Conservation (phyloP, 2,888 invertebrate genomes). For the Megastigmus dorsalis region DNA sequence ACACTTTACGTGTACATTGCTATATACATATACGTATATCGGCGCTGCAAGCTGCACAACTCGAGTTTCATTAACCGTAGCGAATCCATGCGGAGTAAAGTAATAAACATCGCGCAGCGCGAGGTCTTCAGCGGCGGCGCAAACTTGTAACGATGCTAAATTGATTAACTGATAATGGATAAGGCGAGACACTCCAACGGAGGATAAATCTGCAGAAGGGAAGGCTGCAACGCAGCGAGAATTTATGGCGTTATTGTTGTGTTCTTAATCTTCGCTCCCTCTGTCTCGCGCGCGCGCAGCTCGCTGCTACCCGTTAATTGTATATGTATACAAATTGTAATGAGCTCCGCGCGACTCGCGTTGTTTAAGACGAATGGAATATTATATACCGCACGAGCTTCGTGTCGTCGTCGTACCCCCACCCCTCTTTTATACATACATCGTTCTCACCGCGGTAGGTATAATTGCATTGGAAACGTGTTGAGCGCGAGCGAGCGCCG, state of each 20-base stretch:
- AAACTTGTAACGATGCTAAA: too few species aligned
- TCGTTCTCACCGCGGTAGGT: background rate
- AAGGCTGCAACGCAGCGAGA: conserved; percentile 9
- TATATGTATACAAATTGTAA: conserved; percentile 10
- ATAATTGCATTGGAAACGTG: conserved; percentile 33
- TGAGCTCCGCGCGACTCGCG: conserved; percentile 5
- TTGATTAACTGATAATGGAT: background rate
- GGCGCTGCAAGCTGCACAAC: too few species aligned
- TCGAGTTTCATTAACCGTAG: too few species aligned
- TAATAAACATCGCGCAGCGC: too few species aligned
- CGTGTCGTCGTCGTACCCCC: background rate
- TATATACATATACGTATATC: too few species aligned
- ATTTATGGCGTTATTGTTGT: conserved; percentile 31
- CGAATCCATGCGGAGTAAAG: too few species aligned
- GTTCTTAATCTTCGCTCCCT: conserved; percentile 26
- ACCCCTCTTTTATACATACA: conserved; percentile 1
- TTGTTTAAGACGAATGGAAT: background rate
- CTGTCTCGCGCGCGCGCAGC: too few species aligned
- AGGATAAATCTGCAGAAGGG: background rate
- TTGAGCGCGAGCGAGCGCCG: background rate
- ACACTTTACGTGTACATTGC: too few species aligned
- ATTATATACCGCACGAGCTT: background rate
- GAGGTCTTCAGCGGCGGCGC: too few species aligned
- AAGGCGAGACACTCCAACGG: too few species aligned
- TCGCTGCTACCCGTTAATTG: conserved; percentile 31